These are phyloP conservation scores for Pseudobourletiella spinata DNA, from an alignment of 1,140 invertebrate genomes.

Conservation along the genomic window DNA sequence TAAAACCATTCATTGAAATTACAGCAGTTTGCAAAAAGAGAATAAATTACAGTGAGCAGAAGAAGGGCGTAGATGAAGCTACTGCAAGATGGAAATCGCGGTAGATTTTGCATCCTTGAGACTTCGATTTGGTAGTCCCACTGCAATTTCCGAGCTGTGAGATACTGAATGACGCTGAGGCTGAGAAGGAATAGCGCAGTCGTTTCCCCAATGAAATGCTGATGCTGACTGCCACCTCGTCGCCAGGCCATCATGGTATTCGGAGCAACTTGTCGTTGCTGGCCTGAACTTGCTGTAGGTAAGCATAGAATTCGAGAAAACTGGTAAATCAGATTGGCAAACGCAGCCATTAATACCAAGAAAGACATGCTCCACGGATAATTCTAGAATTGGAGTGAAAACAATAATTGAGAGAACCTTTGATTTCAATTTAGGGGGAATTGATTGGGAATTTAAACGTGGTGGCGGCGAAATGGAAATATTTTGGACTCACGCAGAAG, in stretches of 20 bases:
- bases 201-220: not conserved
- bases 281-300: not conserved
- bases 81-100: not conserved
- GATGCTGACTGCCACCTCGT: no score
- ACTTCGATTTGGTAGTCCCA: not conserved
- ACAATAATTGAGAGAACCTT: not conserved
- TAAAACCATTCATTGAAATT: no score
- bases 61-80: not conserved
- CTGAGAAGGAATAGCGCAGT: not conserved
- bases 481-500: not conserved
- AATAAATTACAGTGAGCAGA: not conserved
- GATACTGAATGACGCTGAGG: not conserved
- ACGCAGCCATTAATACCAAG: not conserved
- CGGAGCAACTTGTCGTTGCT: not conserved
- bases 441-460: not conserved
- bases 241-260: not conserved
- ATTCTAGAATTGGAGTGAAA: not conserved
- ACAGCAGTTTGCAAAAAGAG: no score
- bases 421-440: not conserved
- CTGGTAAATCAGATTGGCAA: not conserved
- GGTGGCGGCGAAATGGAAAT: no score
- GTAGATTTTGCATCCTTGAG: not conserved
- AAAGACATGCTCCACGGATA: not conserved
- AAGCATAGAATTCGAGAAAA: not conserved
- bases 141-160: not conserved